Conservation (phyloP, 2,113 vertebrate species). For the Tichodroma muraria region DNA sequence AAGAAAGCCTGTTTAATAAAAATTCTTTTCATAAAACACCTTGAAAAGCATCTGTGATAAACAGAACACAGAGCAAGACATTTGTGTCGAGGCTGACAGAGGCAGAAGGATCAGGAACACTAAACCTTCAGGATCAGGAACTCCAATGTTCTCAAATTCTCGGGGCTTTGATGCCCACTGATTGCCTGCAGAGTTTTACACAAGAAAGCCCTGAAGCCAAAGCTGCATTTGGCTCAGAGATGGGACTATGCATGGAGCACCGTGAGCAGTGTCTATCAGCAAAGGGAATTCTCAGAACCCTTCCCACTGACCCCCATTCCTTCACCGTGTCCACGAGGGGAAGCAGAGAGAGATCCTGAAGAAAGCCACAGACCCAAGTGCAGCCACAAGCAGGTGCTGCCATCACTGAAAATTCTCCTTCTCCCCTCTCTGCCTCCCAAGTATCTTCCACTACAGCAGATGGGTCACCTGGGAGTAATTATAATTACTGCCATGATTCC, state of each 20-base stretch:
- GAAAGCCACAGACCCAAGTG: neutral
- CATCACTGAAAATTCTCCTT: neutral
- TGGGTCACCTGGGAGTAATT: neutral
- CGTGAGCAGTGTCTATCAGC: neutral
- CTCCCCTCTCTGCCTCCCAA: neutral
- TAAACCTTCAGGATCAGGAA: slow-evolving; percentile 1
- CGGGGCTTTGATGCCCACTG: neutral
- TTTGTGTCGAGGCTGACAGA: neutral
- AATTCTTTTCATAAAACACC: slow-evolving; percentile 1
- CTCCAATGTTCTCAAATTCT: neutral
- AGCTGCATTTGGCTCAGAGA: neutral
- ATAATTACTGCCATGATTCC: neutral
- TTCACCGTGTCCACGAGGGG: neutral
- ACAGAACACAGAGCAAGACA: slow-evolving; percentile 21
- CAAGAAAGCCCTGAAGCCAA: neutral
- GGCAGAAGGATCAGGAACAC: neutral
- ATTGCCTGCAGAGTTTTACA: neutral
- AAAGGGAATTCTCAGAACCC: neutral
- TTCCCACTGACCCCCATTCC: neutral
- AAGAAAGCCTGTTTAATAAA: slow-evolving; percentile 27
- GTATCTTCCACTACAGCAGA: neutral
- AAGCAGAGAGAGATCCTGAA: neutral
- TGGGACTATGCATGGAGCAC: neutral
- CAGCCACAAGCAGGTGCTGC: neutral
- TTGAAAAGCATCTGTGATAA: slow-evolving; percentile 41